A percentile compares a stretch with the other conserved stretches of the same genome.
phyloP scores from a whole-genome alignment of 2,797 vertebrate genomes.

The Danio jaintianensis region DNA sequence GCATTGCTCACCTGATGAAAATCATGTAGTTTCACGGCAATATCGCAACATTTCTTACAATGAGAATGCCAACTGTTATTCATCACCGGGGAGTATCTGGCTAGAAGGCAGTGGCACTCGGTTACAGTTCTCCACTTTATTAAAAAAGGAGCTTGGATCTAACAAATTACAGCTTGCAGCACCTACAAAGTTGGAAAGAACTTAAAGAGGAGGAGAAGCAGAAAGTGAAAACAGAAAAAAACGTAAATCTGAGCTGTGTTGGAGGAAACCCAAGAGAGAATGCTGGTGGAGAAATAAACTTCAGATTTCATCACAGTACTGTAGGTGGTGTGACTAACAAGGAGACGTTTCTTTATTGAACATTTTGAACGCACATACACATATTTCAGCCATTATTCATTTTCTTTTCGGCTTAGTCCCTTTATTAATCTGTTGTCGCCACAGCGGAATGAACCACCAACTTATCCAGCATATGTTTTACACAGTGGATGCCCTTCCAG shows the following conservation, averaged over 20 bases:
- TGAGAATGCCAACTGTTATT: constrained; percentile 69
- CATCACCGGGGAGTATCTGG: constrained; percentile 59
- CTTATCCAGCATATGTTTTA: too few species aligned
- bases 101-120: constrained; percentile 52
- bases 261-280: constrained; percentile 1
- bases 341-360: not conserved
- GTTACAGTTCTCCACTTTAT: constrained; percentile 70
- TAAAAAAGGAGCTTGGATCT: constrained; percentile 58
- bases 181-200: constrained; percentile 40
- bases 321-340: constrained; percentile 29
- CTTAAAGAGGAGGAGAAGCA: constrained; percentile 50
- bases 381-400: not conserved
- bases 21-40: constrained; percentile 52
- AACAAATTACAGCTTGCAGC: constrained; percentile 59
- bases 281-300: constrained; percentile 17
- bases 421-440: too few species aligned
- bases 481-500: too few species aligned
- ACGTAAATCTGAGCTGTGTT: constrained; percentile 21
- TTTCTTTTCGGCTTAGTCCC: too few species aligned
- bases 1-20: constrained; percentile 60
- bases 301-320: constrained; percentile 10
- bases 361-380: not conserved
- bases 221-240: constrained; percentile 40
- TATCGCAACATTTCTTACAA: constrained; percentile 74
- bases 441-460: too few species aligned